Base-by-base conservation (phyloP, 2,113 vertebrate species). In the Rhabdomys dilectus region DNA sequence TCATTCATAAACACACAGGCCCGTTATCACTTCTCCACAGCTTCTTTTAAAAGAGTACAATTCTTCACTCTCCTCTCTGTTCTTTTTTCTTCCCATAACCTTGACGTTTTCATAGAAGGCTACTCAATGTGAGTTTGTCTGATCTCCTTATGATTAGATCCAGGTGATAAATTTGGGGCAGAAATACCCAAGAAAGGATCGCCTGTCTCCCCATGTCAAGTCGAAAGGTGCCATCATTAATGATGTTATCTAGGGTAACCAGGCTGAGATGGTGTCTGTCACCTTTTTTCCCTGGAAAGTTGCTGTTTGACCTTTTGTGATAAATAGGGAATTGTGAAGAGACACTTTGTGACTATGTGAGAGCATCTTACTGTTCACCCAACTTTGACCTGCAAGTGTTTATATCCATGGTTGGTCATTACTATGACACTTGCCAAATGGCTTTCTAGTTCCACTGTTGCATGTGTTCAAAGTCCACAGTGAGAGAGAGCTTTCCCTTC, bases 51-150 rank as follows among this genome's bases (percentile, higher is more conserved):
- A 92, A 62, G 24, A 84, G 90, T 56, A 72, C 75, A 87, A 75
- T 94, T 76, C 66, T 84, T 91, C 84, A 94, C 95, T 96, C 96
- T 91, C 96, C 96, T 82, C 60, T 70, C 68, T 84, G 64, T 84
- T 96, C 78, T 88, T 96, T 96, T 93, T 93, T 80, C 93, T 96
- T 95, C 80, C 95, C 91, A 90, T 97, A 94, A 96, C 97, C 93
- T 97, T 97, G 96, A 97, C 93, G 94, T 97, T 97, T 97, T 97
- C 93, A 62, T 66, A 88, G 95, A 96, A 94, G 93, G 42, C 96
- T 97, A 96, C 87, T 97, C 85, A 66, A 92, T 96, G 94, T 95
- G 88, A 72, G 93, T 97, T 97, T 95, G 90, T 97, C 88, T 97
- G 93, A 96, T 96, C 96, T 91, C 92, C 93, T 95, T 22, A 1